Base-by-base conservation (phyloP, 2,797 vertebrate species). In the Chloroceryle inda region DNA sequence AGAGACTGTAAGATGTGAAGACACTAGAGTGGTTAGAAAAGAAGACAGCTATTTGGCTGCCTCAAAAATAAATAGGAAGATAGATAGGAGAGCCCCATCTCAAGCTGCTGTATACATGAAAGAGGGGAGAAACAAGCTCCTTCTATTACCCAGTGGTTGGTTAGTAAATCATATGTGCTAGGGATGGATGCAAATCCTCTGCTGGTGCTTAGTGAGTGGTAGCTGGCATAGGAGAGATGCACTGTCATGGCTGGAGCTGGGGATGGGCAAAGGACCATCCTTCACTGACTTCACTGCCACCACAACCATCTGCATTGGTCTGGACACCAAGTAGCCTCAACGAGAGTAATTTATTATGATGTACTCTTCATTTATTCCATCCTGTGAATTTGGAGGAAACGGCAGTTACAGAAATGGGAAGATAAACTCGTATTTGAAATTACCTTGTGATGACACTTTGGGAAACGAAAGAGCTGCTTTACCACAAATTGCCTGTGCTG, bases 391-490 rank as follows among this genome's bases (percentile, higher is more conserved):
- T 88, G 71, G 80, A 94, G 64, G 67, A 68, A 91, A 74, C n/a
- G 71, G 77, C 76, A 94, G 82, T 72, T 87, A 77, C 85, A 85
- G 88, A 89, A 96, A 96, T 38, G 29, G 61, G 56, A 94, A 88
- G 52, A 92, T 59, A 95, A 93, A 56, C 21, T 19, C 0, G 0
- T 16, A 82, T 88, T 95, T 93, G 80, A 88, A 86, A 92, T 24
- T 56, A 76, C 40, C 37, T 73, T 44, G 67, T 49, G 71, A 81
- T 64, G 87, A 86, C 37, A 55, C 63, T 82, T 88, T 1, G 40
- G 82, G 68, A 78, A 88, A 88, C 26, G 45, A 85, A 15, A 49
- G 42, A 92, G 78, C 24, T 89, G 86, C 75, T 88, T 91, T 50
- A 26, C 45, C 62, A 47, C 62, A 53, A 89, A 72, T 83, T 75